Base-by-base conservation (phyloP, 2,888 invertebrate species). In the Dexiosoma caninum region DNA sequence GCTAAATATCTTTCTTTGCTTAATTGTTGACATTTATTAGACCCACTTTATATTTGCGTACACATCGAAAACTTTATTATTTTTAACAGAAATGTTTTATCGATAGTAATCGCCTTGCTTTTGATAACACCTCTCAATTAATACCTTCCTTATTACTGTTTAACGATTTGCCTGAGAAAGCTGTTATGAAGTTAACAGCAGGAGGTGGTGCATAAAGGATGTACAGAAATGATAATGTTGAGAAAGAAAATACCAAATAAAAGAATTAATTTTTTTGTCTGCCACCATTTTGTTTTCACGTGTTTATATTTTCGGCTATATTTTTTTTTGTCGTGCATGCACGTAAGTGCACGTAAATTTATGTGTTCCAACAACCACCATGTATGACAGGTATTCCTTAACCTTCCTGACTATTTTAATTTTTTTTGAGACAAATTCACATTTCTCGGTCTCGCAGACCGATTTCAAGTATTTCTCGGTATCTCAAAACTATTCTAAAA, bases 251-350 rank as follows among this genome's bases (percentile, higher is more conserved):
- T 49, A 16, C 37, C 44, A 60, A 70, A 71, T 75, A 62, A 62
- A 62, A 76, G 76, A 72, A 69, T 14, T 76, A 60, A 72, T 69
- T 77, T 67, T 72, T 57, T 69, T 66, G 32, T 75, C 67, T 77
- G 81, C 64, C 81, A 81, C 77, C 77, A 81, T 81, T 81, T 81
- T 81, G 81, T 81, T 81, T 35, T 77, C 74, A 62, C 77, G 74
- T 55, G 69, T 81, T 77, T 77, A 81, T 81, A 69, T 81, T 81
- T 81, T 72, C 72, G 81, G 81, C 66, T 64, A 57, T 66, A 55
- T 37, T 4, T 74, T 27, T 46, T 55, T 60, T 57, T 12, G n/a
- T 59, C 12, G n/a, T 53, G 55, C 46, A 55, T 49, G 19, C 16
- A n/a, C 23, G 27, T 37, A 40, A 16, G 21, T 67, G 14, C 30